Evolutionary conservation across 2,797 vertebrate species (phyloP).

Genomic region (Cossypha dichroa): DNA sequence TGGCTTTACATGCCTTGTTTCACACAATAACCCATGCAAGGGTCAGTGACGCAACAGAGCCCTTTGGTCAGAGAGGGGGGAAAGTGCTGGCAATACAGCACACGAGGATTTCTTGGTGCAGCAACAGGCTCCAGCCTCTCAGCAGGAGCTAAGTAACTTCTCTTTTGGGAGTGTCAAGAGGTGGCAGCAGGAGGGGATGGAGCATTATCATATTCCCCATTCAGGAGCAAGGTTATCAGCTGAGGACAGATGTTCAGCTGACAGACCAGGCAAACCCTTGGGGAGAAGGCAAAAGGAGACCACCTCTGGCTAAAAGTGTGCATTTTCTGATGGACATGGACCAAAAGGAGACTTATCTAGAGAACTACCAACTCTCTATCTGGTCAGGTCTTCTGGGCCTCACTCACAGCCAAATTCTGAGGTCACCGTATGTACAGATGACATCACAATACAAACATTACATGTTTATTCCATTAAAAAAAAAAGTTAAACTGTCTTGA

Average conservation of each 20-base stretch:
- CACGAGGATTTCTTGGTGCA: background rate
- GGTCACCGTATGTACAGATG: background rate
- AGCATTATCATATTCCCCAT: background rate
- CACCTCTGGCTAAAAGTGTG: background rate
- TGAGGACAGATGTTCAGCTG: background rate
- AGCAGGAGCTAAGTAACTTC: background rate
- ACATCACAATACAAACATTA: background rate
- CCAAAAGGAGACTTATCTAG: background rate
- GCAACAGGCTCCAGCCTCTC: background rate
- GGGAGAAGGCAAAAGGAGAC: background rate
- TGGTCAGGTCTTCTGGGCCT: background rate
- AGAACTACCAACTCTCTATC: background rate
- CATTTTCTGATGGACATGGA: background rate
- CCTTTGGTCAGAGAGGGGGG: background rate
- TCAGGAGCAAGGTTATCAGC: slow-evolving; percentile 6
- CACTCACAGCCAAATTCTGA: background rate
- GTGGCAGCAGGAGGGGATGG: background rate
- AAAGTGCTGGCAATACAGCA: background rate
- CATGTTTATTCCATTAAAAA: background rate
- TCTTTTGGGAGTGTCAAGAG: background rate
- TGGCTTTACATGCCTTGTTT: background rate
- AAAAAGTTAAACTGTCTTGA: background rate
- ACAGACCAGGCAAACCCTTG: background rate
- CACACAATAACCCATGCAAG: background rate
- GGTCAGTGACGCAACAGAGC: background rate